Conservation (phyloP, 2,888 invertebrate genomes). For the Andrena bucephala region DNA sequence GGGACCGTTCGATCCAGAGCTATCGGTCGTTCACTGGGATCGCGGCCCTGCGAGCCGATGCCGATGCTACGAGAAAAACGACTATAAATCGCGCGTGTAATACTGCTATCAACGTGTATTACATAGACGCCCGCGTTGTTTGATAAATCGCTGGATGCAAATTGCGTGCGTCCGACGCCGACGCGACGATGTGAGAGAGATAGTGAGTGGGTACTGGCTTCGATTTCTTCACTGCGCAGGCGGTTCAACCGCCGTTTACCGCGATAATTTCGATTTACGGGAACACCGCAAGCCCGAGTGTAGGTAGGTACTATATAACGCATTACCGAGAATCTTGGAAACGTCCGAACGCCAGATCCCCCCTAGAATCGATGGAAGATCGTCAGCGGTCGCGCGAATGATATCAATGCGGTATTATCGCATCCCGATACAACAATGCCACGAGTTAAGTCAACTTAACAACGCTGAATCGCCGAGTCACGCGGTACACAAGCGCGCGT, state of each 20-base stretch:
- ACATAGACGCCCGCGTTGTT: conserved; percentile 83
- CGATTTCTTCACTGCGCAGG: conserved; percentile 41
- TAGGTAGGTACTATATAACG: neutral
- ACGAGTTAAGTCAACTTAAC: too few relatives aligned
- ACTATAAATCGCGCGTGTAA: conserved; percentile 82
- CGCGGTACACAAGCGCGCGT: too few relatives aligned
- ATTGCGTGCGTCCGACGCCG: conserved; percentile 66
- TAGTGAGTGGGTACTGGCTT: conserved; percentile 25
- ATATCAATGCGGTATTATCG: neutral
- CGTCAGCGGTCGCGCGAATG: neutral
- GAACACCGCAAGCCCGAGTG: neutral
- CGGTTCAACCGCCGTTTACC: conserved; percentile 13
- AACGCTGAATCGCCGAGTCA: too few relatives aligned
- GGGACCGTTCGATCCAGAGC: conserved; percentile 13
- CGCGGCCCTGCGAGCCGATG: conserved; percentile 11
- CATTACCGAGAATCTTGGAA: conserved; percentile 1
- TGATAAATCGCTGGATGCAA: conserved; percentile 84
- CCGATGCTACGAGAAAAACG: conserved; percentile 64
- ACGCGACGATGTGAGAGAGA: conserved; percentile 44
- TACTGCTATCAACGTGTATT: conserved; percentile 84
- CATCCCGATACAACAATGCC: too few relatives aligned
- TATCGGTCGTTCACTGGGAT: conserved; percentile 7
- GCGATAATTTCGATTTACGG: conserved; percentile 41
- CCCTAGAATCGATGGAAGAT: neutral
- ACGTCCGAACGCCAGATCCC: neutral